Conservation (phyloP, 2,797 vertebrate species). For the Molossus molossus region DNA sequence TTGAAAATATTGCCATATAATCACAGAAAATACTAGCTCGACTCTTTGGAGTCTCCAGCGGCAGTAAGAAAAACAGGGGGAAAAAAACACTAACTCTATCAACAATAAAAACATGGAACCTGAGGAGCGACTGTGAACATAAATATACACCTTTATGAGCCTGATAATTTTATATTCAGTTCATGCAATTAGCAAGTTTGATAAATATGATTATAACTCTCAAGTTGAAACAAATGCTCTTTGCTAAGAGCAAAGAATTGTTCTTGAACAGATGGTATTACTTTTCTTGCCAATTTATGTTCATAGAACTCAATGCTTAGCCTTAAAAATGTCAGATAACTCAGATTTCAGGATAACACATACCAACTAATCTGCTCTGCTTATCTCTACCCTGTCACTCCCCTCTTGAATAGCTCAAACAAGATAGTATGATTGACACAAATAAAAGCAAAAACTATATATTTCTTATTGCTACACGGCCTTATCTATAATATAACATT, state of each 20-base stretch:
- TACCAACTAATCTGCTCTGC: slow-evolving; percentile 19
- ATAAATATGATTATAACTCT: slow-evolving; percentile 71
- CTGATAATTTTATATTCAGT: slow-evolving; percentile 64
- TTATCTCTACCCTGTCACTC: background rate
- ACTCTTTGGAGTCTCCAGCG: slow-evolving; percentile 2
- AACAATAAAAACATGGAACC: slow-evolving; percentile 36
- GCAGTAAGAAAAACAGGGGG: background rate
- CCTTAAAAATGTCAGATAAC: slow-evolving; percentile 74
- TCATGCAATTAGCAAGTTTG: slow-evolving; percentile 67
- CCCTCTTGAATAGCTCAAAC: slow-evolving; percentile 2
- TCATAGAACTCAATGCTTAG: slow-evolving; percentile 71
- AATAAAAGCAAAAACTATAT: slow-evolving; percentile 9
- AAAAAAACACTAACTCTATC: background rate
- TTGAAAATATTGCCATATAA: slow-evolving; percentile 50
- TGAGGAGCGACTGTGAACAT: background rate
- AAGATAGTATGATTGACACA: background rate
- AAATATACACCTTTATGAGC: slow-evolving; percentile 52
- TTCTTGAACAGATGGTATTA: slow-evolving; percentile 75
- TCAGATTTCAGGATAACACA: slow-evolving; percentile 71
- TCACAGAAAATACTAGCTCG: slow-evolving; percentile 32
- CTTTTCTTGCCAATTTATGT: slow-evolving; percentile 68
- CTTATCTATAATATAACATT: slow-evolving; percentile 25
- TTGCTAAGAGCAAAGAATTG: slow-evolving; percentile 69
- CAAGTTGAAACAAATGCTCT: slow-evolving; percentile 74
- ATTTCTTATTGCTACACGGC: background rate